phyloP scores from a whole-genome alignment of 2,797 vertebrate species.

The Spheniscus humboldti region DNA sequence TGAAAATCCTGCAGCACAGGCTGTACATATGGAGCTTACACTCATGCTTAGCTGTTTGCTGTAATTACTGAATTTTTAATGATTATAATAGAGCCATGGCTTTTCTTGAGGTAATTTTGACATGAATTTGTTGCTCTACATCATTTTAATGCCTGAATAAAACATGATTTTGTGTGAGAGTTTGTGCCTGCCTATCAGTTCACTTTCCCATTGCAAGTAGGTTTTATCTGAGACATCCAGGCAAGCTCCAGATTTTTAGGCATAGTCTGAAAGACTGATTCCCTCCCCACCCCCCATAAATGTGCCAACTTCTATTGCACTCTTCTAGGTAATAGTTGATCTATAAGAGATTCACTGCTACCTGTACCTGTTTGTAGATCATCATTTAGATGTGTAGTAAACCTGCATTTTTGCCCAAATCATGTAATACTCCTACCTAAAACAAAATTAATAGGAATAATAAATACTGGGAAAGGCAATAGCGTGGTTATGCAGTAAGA shows the following conservation, averaged over 20 bases:
- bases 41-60: neutral
- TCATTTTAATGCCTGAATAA: neutral
- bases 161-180: neutral
- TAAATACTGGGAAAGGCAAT: neutral
- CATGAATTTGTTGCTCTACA: neutral
- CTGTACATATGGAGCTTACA: neutral
- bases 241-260: neutral
- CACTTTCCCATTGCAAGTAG: neutral
- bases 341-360: neutral
- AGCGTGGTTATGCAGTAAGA: neutral
- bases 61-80: neutral
- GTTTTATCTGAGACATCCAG: neutral
- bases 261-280: neutral
- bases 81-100: neutral
- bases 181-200: neutral
- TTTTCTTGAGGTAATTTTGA: neutral
- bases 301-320: neutral
- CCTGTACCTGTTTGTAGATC: neutral
- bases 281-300: neutral
- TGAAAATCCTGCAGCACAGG: neutral
- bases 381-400: neutral
- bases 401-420: neutral
- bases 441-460: neutral
- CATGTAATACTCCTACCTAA: neutral
- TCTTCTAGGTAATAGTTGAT: neutral